Base-by-base conservation (phyloP, 92 coral and sea anemone genomes). In the Siderastrea radians region DNA sequence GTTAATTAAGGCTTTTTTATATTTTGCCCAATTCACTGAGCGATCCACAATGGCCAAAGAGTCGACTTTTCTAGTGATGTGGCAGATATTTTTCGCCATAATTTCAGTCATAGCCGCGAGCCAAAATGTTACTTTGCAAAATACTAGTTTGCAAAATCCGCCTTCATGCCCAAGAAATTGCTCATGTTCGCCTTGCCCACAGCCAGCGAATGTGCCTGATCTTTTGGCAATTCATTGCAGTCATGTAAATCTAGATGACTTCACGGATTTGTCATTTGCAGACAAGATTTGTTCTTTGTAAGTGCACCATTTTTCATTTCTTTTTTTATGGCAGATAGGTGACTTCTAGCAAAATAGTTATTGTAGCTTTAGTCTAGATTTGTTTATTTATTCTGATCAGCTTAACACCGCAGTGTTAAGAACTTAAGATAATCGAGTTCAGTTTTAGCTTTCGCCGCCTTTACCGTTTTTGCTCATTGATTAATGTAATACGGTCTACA, bases 211-310 rank as follows among this genome's bases (percentile, higher is more conserved):
- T 1, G 49, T 50, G 44, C 11, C 59, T 5, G 14, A 51, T 52
- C 77, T 49, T 10, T n/a, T 13, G 59, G 7, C 57, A 15, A 59
- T 72, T 1, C 77, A 72, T 6, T 72, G 77, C 46, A 6, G 60
- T 1, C 14, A 72, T 49, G 49, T 16, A 2, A 1, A 15, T 50
- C 59, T 72, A 10, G 46, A 6, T 7, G 26, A 72, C 57, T 17
- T 50, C 59, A 72, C 9, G 14, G 45, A 72, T 72, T 50, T 72
- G 57, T 54, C 15, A 4, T 49, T 72, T 55, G 53, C 60, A 15
- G 59, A 50, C 60, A 72, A 50, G 77, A 51, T 72, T 72, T 72
- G 77, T 38, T 50, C 77, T 5, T 17, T 50, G 77, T 72, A 72
- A 72, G 77, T 72, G 49, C 12, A 3, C 8, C 46, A 66, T n/a